Conservation (phyloP, 2,888 invertebrate genomes). For the Pristionchus mayeri region DNA sequence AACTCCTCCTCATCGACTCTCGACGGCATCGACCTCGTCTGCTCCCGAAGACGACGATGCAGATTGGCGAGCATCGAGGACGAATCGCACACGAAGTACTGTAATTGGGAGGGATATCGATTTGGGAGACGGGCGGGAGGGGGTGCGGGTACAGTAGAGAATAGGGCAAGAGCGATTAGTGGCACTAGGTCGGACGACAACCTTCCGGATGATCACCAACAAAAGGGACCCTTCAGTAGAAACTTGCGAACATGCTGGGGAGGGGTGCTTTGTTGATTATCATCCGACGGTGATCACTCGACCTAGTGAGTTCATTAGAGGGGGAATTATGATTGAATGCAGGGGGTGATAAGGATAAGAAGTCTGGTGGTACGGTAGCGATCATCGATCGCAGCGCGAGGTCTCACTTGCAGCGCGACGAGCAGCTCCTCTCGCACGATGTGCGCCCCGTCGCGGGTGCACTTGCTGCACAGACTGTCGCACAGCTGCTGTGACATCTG, state of each 20-base stretch:
- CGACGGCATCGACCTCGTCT: conserved; percentile 13
- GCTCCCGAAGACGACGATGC: not conserved
- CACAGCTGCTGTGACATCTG: conserved; percentile 85
- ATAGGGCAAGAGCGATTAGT: no score
- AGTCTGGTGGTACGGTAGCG: not conserved
- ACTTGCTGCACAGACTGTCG: conserved; percentile 88
- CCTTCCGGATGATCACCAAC: no score
- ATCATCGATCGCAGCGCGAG: not conserved
- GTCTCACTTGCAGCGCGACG: conserved; percentile 66
- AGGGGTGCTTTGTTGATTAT: no score
- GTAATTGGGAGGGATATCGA: not conserved
- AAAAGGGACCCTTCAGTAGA: no score
- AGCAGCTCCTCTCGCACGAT: conserved; percentile 84
- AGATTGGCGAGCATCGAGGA: conserved; percentile 40
- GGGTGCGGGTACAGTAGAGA: no score
- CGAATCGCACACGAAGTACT: conserved; percentile 49
- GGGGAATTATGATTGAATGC: no score
- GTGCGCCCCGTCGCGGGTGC: conserved; percentile 87
- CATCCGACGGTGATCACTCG: no score
- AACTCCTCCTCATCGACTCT: conserved; percentile 36
- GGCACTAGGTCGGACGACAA: no score
- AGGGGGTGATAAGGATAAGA: no score
- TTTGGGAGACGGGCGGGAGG: no score
- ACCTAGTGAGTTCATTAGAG: no score
- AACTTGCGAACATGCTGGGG: no score